Base-by-base conservation (phyloP, 2,888 invertebrate species). In the Therioaphis trifolii region DNA sequence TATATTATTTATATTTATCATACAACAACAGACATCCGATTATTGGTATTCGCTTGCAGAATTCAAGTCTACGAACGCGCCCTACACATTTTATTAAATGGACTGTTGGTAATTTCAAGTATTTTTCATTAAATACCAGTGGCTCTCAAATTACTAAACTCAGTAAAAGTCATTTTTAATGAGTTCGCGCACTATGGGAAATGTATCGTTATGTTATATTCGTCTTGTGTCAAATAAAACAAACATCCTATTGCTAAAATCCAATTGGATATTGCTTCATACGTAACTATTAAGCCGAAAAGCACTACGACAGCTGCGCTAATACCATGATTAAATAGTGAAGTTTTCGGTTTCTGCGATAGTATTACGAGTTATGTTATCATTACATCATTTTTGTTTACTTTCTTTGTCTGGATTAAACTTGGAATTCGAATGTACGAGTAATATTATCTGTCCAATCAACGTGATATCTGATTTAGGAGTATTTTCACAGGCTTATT, bases 211-310 rank as follows among this genome's bases (percentile, higher is more conserved):
- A 7, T 35, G 55, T 74, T 35, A 40, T 12, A 55, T 24, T 40
- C 55, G 21, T 58, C 55, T 15, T 24, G 21, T 55, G 55, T 9
- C 24, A 55, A 58, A 40, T 74, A 21, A 4, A 55, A 74, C 55
- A 21, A 35, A 35, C 55, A 74, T 55, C 35, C 35, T 74, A 55
- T 55, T 55, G 55, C 21, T 74, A 24, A 72, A 72, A 74, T 35
- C 74, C 35, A 55, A 40, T 55, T 74, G 15, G n/a, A 55, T 55
- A 52, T 55, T 55, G 55, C 55, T 55, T 7, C 40, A 15, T 40
- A 7, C 35, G 35, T 15, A 35, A 15, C 15, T 9, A 35, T 29
- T 9, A 9, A 14, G 7, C 18, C 18, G 24, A 58, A 58, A 58
- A 58, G 21, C 58, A 58, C 58, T 58, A 9, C 58, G 21, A 9